A percentile compares a stretch with the other conserved stretches of the same genome.
Conservation (phyloP, 2,797 vertebrate genomes). For the Falco columbarius region DNA sequence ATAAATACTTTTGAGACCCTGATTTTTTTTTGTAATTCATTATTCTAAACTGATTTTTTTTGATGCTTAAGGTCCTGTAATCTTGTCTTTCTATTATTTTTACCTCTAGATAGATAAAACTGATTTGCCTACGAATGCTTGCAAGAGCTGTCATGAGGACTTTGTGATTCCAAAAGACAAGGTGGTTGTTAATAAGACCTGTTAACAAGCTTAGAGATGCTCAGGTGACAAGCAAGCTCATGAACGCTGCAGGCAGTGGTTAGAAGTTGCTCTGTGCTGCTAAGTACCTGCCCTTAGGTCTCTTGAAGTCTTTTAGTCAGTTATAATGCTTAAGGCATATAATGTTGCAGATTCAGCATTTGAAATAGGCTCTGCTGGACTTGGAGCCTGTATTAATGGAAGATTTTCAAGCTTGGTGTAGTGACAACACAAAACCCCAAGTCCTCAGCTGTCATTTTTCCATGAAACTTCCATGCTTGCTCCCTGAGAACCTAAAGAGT, state of each 20-base stretch:
- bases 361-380: background rate
- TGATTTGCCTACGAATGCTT: background rate
- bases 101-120: background rate
- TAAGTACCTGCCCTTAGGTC: background rate
- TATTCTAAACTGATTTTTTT: background rate
- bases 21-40: background rate
- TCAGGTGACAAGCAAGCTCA: background rate
- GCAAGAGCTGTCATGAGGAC: background rate
- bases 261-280: background rate
- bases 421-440: background rate
- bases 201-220: background rate
- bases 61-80: background rate
- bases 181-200: background rate
- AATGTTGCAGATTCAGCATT: background rate
- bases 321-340: background rate
- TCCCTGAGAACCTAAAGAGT: slow-evolving; percentile 42
- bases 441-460: background rate
- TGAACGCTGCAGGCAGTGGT: background rate
- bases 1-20: background rate
- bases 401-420: background rate
- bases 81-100: background rate
- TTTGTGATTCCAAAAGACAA: background rate
- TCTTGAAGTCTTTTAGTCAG: background rate
- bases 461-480: background rate
- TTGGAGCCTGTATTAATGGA: background rate